phyloP scores from a whole-genome alignment of 2,797 vertebrate species.

The Psittacula derbiana region DNA sequence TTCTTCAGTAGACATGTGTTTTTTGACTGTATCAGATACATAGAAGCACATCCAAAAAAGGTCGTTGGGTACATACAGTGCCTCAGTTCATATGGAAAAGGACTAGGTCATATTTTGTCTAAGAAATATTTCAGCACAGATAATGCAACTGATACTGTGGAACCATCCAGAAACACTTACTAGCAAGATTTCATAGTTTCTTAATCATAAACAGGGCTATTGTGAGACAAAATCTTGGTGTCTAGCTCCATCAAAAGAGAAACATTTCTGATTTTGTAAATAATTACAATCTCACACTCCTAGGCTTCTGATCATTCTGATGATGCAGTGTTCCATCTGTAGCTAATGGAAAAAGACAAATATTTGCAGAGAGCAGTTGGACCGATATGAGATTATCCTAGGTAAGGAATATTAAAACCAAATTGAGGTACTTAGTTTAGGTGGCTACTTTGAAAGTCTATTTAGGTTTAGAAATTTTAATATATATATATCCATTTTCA shows the following conservation, averaged over 20 bases:
- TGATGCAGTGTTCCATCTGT: background rate
- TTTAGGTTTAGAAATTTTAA: background rate
- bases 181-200: background rate
- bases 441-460: background rate
- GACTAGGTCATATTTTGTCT: background rate
- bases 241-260: background rate
- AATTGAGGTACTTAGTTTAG: background rate
- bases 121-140: background rate
- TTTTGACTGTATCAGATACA: background rate
- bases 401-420: background rate
- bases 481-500: rapidly evolving
- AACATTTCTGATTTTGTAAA: background rate
- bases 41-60: background rate
- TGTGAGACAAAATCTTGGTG: background rate
- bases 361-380: background rate
- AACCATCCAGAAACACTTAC: background rate
- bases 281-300: background rate
- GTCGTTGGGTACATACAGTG: rapidly evolving
- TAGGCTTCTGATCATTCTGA: background rate
- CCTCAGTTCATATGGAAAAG: background rate
- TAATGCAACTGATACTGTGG: background rate
- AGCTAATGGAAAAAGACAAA: background rate
- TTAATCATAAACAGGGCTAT: background rate
- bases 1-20: background rate
- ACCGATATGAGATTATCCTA: background rate